Conservation (phyloP, 2,888 invertebrate genomes). For the Beris chalybata region DNA sequence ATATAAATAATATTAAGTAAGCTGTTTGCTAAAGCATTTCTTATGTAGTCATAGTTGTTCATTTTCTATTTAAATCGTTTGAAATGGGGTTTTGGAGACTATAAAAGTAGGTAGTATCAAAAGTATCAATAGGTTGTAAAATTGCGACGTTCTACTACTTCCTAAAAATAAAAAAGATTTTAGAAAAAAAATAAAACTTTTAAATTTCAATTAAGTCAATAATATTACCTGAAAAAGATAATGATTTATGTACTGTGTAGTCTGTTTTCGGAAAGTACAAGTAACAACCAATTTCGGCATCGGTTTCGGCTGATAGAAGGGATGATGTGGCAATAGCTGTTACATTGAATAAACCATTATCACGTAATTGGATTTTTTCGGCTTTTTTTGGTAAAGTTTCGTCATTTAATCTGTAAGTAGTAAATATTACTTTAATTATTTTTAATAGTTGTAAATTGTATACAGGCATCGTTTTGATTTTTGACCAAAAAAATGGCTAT, state of each 20-base stretch:
- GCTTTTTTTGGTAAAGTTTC: constrained; percentile 22
- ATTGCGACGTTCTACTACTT: background rate
- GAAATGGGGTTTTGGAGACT: background rate
- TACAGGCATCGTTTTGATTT: no score
- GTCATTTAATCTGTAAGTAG: constrained; percentile 13
- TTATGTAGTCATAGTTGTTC: no score
- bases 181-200: constrained; percentile 4
- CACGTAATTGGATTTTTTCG: constrained; percentile 10
- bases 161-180: constrained; percentile 5
- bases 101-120: background rate
- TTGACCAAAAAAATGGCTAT: no score
- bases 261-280: constrained; percentile 19
- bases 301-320: background rate
- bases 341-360: constrained; percentile 23
- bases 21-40: constrained; percentile 17
- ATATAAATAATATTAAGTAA: constrained; percentile 24
- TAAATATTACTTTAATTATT: background rate
- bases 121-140: background rate
- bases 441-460: no score
- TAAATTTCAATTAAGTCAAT: background rate
- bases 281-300: constrained; percentile 11
- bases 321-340: constrained; percentile 9
- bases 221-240: constrained; percentile 12
- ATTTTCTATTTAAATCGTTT: no score
- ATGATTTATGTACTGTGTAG: constrained; percentile 12